Evolutionary conservation across 2,113 vertebrate species (phyloP).

Genomic region (Gambusia affinis): DNA sequence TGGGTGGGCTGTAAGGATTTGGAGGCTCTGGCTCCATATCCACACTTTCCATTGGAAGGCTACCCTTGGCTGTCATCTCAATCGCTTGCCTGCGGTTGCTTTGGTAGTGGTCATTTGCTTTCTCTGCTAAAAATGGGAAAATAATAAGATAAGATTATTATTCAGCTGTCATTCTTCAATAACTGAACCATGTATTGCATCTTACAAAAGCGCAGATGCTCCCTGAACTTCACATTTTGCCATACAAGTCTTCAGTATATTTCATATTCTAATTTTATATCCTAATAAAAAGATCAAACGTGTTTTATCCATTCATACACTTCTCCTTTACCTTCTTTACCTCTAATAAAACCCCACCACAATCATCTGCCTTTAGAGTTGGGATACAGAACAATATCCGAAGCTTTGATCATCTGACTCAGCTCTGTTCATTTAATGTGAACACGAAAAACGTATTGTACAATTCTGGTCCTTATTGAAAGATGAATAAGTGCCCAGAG

Average conservation of each 20-base stretch:
- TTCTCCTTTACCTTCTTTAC: neutral
- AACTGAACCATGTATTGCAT: neutral
- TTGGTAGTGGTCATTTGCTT: conserved; percentile 91
- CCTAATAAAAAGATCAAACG: neutral
- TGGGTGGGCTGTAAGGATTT: conserved; percentile 87
- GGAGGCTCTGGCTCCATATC: conserved; percentile 86
- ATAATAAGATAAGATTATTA: conserved; percentile 15
- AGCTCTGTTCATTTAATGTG: too few relatives aligned
- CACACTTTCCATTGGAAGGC: conserved; percentile 88
- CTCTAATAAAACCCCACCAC: too few relatives aligned
- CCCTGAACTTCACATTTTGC: neutral
- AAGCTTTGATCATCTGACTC: too few relatives aligned
- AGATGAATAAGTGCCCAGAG: too few relatives aligned
- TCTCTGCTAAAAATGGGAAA: conserved; percentile 85
- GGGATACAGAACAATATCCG: too few relatives aligned
- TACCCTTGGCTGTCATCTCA: conserved; percentile 88
- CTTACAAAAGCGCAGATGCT: neutral
- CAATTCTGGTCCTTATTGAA: too few relatives aligned
- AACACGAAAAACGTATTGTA: too few relatives aligned
- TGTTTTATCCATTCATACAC: neutral
- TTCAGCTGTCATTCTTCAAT: neutral
- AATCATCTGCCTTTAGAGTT: too few relatives aligned
- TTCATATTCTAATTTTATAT: neutral
- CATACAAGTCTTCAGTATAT: neutral
- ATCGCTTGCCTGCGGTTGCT: conserved; percentile 86